Evolutionary conservation across 2,113 vertebrate genomes (phyloP).

Genomic region (Halichoerus grypus): DNA sequence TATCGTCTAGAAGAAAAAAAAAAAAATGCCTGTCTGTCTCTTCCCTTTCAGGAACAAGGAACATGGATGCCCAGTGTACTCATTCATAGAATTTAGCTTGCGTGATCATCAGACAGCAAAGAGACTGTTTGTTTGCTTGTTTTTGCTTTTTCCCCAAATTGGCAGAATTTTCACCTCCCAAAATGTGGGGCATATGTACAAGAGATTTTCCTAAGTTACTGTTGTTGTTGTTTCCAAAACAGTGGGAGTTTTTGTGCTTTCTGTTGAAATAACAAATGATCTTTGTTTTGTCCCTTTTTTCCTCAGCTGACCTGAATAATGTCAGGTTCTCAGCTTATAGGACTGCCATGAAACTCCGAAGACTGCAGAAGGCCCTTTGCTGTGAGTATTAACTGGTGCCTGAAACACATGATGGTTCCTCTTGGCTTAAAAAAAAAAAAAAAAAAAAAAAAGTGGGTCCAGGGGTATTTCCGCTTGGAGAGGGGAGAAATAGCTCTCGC

Average conservation of each 20-base stretch:
- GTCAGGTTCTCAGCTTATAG: slow-evolving; percentile 98
- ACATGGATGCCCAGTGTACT: not conserved
- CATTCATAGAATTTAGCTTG: not conserved
- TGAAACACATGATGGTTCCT: not conserved
- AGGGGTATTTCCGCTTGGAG: not conserved
- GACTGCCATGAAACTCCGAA: slow-evolving; percentile 98
- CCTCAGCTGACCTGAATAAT: slow-evolving; percentile 97
- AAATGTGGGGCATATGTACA: not conserved
- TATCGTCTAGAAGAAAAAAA: not conserved
- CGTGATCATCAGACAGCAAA: not conserved
- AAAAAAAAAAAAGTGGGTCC: not conserved
- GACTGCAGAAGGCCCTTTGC: slow-evolving; percentile 99
- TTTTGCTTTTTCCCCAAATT: not conserved
- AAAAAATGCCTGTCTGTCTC: not conserved
- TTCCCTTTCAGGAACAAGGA: not conserved
- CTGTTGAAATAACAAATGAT: slow-evolving; percentile 72
- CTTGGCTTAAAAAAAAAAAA: slow-evolving; percentile 36
- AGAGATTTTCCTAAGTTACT: not conserved
- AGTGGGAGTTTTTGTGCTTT: slow-evolving; percentile 35
- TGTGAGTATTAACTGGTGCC: slow-evolving; percentile 89
- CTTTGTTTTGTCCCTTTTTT: slow-evolving; percentile 46
- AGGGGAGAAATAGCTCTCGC: not conserved
- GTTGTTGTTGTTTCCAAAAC: not conserved
- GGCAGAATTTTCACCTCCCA: not conserved
- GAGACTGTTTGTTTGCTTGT: not conserved